Evolutionary conservation across 2,113 vertebrate genomes (phyloP).

Genomic region (Muntiacus reevesi): DNA sequence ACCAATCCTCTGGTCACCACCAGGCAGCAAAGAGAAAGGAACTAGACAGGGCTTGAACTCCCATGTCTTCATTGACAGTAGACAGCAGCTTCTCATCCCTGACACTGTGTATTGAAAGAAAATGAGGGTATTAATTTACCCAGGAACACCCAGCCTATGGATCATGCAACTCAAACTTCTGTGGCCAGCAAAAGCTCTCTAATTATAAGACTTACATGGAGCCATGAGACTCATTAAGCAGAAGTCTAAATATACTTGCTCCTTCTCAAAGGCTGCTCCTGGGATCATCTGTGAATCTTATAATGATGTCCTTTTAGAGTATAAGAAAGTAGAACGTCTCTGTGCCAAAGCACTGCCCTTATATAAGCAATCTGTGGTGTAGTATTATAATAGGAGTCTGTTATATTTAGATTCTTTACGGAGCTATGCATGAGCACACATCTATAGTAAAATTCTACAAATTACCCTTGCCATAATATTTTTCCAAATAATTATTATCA

Average conservation of each 20-base stretch:
- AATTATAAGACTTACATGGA: neutral
- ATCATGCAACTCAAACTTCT: neutral
- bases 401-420: neutral
- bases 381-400: neutral
- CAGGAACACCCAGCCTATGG: neutral
- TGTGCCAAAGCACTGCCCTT: neutral
- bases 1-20: neutral
- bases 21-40: neutral
- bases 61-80: too few species aligned
- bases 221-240: slow-evolving; percentile 2
- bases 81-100: neutral
- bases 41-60: too few species aligned
- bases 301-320: neutral
- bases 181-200: neutral
- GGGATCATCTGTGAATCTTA: neutral
- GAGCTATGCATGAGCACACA: neutral
- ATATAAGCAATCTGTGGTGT: neutral
- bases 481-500: neutral
- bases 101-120: neutral
- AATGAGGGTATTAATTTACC: neutral
- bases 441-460: neutral
- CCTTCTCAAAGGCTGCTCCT: neutral
- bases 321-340: neutral
- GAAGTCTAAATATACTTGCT: neutral
- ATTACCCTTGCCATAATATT: neutral